Percentiles rank a stretch among this genome's conserved stretches.
These are phyloP conservation scores for Acipenser ruthenus DNA, from an alignment of 2,797 vertebrate species.

Conservation along the genomic window DNA sequence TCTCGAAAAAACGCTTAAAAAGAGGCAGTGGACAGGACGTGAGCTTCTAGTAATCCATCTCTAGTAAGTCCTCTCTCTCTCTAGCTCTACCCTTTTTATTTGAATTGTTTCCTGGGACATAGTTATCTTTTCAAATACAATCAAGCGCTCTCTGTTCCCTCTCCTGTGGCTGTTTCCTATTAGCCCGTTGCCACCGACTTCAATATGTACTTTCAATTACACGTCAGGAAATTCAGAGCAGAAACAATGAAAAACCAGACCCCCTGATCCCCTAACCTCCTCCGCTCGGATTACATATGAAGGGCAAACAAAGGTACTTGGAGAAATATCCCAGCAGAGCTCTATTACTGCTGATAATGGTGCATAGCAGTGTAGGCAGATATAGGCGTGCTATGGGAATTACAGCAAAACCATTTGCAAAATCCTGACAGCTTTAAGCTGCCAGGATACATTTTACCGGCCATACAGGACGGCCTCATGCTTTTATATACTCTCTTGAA, in stretches of 20 bases:
- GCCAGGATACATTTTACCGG: conserved; percentile 18
- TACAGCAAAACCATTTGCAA: conserved; percentile 17
- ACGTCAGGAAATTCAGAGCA: conserved; percentile 55
- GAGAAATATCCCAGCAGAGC: conserved; percentile 39
- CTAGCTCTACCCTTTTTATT: too few relatives aligned
- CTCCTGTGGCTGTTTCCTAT: conserved; percentile 46
- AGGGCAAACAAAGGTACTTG: conserved; percentile 52
- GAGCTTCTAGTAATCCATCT: too few relatives aligned
- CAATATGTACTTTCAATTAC: conserved; percentile 38
- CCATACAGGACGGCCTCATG: conserved; percentile 29
- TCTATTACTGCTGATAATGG: conserved; percentile 37
- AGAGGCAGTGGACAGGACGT: too few relatives aligned
- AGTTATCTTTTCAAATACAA: conserved; percentile 39
- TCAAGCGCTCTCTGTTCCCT: conserved; percentile 17
- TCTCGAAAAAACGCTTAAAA: too few relatives aligned
- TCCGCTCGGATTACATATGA: background rate
- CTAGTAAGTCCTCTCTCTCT: too few relatives aligned
- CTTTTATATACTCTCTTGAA: too few relatives aligned
- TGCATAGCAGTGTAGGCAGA: conserved; percentile 18
- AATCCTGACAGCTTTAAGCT: conserved; percentile 21
- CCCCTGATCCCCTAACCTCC: conserved; percentile 51
- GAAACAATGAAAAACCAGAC: conserved; percentile 57
- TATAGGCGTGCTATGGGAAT: conserved; percentile 8
- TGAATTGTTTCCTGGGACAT: too few relatives aligned
- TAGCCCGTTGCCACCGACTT: conserved; percentile 45